Base-by-base conservation (phyloP, 2,797 vertebrate species). In the Sebastes aleutianus region DNA sequence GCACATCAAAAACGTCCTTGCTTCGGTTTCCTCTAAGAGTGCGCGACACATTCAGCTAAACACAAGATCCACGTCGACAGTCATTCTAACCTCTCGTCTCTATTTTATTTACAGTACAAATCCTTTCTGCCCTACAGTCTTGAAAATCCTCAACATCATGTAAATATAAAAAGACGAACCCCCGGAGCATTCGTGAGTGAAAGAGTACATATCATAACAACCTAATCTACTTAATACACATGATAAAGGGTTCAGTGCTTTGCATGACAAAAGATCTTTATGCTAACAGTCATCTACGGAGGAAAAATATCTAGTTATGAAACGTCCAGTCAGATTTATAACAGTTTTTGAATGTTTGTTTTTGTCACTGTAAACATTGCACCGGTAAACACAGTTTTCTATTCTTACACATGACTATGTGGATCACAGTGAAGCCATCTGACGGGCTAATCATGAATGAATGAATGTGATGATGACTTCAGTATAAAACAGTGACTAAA, bases 31-130 rank as follows among this genome's bases (percentile, higher is more conserved):
- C 70, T 77, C 78, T 62, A 68, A 20, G 66, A 72, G 53, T 78
- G 61, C 7, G 27, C 66, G 70, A 85, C 65, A 92, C 86, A 90
- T 89, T 92, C 79, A 86, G 59, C 82, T 84, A 74, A 85, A 43
- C 61, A 86, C 66, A 74, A 77, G 54, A 88, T 79, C 74, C 73
- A 86, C 85, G 70, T 70, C 26, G 2, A 87, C 81, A 75, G 22
- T 64, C 85, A 62, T 39, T 81, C 76, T 65, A 78, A 75, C 76
- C 36, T 70, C 70, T 59, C 56, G 6, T 16, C 77, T 80, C 54
- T 63, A 61, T 71, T 83, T 84, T 89, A 87, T 90, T 82, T 87
- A 90, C 89, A 89, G 70, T 88, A 90, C 85, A 86, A 90, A 90
- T 61, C 32, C 74, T 74, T 62, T 76, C 75, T 78, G 75, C 31